Evolutionary conservation across 1,140 invertebrate genomes (phyloP).

Genomic region (Ruditapes philippinarum): DNA sequence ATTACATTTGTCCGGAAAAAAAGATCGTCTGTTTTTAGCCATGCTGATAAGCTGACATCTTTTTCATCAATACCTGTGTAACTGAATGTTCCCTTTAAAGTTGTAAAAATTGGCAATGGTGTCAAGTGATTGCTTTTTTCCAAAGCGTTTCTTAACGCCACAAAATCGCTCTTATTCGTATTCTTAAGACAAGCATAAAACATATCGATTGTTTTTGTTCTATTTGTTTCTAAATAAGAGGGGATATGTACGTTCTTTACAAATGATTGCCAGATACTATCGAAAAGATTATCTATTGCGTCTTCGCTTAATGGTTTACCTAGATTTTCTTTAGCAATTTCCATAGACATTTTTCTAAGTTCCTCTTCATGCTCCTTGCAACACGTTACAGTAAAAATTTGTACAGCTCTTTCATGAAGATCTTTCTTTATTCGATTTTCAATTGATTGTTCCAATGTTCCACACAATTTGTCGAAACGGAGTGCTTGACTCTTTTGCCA

Average conservation of each 20-base stretch:
- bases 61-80: neutral
- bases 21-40: too few relatives aligned
- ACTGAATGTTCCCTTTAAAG: neutral
- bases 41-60: neutral
- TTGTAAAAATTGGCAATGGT: neutral
- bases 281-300: neutral
- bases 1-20: too few relatives aligned
- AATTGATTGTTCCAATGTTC: neutral
- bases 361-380: neutral
- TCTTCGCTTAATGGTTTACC: neutral
- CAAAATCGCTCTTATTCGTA: neutral
- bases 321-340: neutral
- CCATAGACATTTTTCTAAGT: neutral
- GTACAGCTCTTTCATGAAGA: neutral
- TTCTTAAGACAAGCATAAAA: neutral
- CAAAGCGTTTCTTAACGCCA: neutral
- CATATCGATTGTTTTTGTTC: too few relatives aligned
- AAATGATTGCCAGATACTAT: neutral
- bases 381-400: neutral
- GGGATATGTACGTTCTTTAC: neutral
- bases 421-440: neutral
- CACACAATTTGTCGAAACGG: neutral
- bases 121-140: neutral
- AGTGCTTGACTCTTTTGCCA: neutral
- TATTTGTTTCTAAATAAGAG: neutral